These are phyloP conservation scores for Albula goreensis DNA, from an alignment of 2,113 vertebrate species.

Conservation along the genomic window DNA sequence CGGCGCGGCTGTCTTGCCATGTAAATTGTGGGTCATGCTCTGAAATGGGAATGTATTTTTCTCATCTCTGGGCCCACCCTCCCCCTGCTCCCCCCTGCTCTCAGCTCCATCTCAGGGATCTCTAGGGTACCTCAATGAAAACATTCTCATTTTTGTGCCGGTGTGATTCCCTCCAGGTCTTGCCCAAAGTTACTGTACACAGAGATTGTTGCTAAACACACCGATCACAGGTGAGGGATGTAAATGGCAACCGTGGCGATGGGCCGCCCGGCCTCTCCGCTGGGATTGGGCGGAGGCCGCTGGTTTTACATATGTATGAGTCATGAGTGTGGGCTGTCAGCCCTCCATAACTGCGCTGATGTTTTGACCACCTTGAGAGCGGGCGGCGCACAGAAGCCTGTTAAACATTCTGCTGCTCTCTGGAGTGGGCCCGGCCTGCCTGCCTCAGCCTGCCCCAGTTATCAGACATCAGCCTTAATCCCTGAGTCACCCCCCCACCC, in stretches of 20 bases:
- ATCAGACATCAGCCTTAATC: slow-evolving; percentile 6
- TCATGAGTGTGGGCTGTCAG: slow-evolving; percentile 44
- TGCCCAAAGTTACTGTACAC: slow-evolving; percentile 49
- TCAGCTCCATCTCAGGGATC: slow-evolving; percentile 58
- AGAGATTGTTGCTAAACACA: slow-evolving; percentile 51
- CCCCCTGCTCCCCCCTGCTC: not conserved
- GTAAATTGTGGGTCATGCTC: not conserved
- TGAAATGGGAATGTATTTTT: slow-evolving; percentile 31
- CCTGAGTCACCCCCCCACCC: not conserved
- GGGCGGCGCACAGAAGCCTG: slow-evolving; percentile 16
- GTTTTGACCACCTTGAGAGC: slow-evolving; percentile 44
- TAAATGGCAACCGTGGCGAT: slow-evolving; percentile 70
- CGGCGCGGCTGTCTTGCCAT: not conserved
- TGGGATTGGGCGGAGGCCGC: not conserved
- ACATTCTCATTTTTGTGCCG: slow-evolving; percentile 51
- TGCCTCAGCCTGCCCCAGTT: slow-evolving; percentile 12
- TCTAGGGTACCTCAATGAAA: slow-evolving; percentile 53
- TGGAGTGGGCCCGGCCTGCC: not conserved
- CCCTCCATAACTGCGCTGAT: slow-evolving; percentile 46
- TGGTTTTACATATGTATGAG: slow-evolving; percentile 28
- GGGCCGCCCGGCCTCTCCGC: slow-evolving; percentile 44
- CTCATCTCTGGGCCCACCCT: not conserved
- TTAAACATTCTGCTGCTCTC: not conserved
- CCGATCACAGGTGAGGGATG: slow-evolving; percentile 61
- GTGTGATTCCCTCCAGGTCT: slow-evolving; percentile 60